Evolutionary conservation across 2,797 vertebrate species (phyloP).

Genomic region (Triplophysa yarkandensis): DNA sequence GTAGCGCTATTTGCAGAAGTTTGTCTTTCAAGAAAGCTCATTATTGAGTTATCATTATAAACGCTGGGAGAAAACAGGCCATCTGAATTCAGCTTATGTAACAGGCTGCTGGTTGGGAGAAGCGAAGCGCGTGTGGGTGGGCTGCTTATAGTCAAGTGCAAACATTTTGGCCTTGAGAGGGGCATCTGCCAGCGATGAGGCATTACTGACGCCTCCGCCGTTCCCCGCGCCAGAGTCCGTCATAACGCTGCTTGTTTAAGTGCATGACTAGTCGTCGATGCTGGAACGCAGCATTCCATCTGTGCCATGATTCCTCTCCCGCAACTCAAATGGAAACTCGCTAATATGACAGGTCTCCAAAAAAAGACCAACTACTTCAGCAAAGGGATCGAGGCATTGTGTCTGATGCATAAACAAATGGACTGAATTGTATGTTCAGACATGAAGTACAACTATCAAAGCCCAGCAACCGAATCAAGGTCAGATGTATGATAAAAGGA

Average conservation of each 20-base stretch:
- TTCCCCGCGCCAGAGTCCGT: conserved; percentile 31
- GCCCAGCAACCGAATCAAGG: too few relatives aligned
- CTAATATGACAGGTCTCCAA: not conserved
- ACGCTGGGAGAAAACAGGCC: conserved; percentile 56
- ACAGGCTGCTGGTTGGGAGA: conserved; percentile 70
- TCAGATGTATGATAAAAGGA: too few relatives aligned
- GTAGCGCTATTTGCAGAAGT: conserved; percentile 65
- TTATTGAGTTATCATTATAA: conserved; percentile 43
- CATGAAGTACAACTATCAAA: too few relatives aligned
- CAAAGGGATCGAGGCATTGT: not conserved
- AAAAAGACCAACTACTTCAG: conserved; percentile 12
- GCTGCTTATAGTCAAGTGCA: conserved; percentile 79
- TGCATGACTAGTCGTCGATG: not conserved
- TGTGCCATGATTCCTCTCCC: not conserved
- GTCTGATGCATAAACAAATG: not conserved
- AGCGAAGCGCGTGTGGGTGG: conserved; percentile 67
- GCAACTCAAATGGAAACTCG: conserved; percentile 6
- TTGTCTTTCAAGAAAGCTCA: conserved; percentile 59
- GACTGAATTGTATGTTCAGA: not conserved
- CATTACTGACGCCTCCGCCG: conserved; percentile 69
- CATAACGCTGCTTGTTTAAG: not conserved
- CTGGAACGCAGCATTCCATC: conserved; percentile 19
- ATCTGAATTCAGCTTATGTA: conserved; percentile 72
- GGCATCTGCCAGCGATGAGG: conserved; percentile 68
- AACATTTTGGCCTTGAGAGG: conserved; percentile 80